Evolutionary conservation across 2,113 vertebrate genomes (phyloP).

Genomic region (Craseonycteris thonglongyai): DNA sequence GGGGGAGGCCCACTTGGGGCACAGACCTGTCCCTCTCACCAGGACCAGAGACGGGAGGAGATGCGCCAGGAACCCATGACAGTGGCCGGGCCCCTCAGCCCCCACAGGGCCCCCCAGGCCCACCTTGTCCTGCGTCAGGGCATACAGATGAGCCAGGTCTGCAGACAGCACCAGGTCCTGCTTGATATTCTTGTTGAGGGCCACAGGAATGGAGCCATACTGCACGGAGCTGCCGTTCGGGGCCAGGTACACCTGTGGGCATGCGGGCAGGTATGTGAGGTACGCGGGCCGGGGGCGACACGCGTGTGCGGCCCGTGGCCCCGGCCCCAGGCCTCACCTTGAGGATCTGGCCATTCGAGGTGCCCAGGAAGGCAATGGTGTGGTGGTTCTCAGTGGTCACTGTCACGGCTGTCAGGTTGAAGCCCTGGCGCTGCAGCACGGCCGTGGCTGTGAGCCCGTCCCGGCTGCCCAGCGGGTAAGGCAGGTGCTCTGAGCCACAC

Average conservation of each 20-base stretch:
- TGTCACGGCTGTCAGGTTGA: constrained; percentile 86
- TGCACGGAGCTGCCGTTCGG: constrained; percentile 64
- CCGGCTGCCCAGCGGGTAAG: constrained; percentile 90
- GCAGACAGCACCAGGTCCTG: constrained; percentile 88
- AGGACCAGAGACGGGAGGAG: not conserved
- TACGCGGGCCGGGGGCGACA: too few species aligned
- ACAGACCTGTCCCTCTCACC: too few species aligned
- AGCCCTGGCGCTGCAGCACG: constrained; percentile 73
- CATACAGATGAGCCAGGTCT: constrained; percentile 82
- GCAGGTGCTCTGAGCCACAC: constrained; percentile 93
- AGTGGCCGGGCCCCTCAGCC: not conserved
- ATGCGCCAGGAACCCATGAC: too few species aligned
- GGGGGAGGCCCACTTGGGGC: too few species aligned
- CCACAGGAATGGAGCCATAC: constrained; percentile 81
- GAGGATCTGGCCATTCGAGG: constrained; percentile 85
- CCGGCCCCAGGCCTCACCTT: constrained; percentile 73
- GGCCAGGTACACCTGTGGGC: constrained; percentile 83
- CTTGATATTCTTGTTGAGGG: constrained; percentile 84
- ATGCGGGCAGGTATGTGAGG: accelerated
- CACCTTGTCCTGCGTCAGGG: constrained; percentile 94
- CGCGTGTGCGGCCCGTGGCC: not conserved
- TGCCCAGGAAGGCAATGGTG: constrained; percentile 91
- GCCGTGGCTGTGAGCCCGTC: constrained; percentile 72
- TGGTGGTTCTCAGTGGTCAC: constrained; percentile 86
- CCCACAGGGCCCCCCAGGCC: not conserved